Conservation (phyloP, 2,113 vertebrate genomes). For the Malurus elegans region DNA sequence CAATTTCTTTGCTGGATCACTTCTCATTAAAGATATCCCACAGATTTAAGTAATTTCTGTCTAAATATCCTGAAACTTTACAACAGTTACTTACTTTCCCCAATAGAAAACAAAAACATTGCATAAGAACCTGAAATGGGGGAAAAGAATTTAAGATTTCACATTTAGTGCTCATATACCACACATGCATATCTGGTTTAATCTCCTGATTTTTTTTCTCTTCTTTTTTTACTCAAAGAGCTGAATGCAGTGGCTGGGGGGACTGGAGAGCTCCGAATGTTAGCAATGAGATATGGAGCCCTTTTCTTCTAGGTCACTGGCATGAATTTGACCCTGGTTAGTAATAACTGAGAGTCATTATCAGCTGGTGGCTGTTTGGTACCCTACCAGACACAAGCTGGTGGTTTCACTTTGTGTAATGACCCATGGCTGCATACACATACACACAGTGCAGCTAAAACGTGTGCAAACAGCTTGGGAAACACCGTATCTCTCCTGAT, state of each 20-base stretch:
- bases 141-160: not conserved
- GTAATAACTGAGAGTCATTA: not conserved
- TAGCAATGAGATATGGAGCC: slow-evolving; percentile 25
- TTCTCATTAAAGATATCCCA: not conserved
- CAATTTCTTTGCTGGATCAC: not conserved
- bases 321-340: slow-evolving; percentile 55
- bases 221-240: not conserved
- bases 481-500: not conserved
- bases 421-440: slow-evolving; percentile 42
- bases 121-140: not conserved
- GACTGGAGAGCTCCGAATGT: not conserved
- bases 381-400: not conserved
- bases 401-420: slow-evolving; percentile 55
- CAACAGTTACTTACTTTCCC: not conserved
- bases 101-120: not conserved
- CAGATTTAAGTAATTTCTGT: not conserved
- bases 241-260: not conserved
- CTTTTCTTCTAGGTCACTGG: slow-evolving; percentile 45
- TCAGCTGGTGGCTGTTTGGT: slow-evolving; percentile 37
- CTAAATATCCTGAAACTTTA: not conserved
- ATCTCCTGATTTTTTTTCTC: not conserved
- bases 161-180: not conserved
- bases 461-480: slow-evolving; percentile 25
- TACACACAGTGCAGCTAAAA: slow-evolving; percentile 15
- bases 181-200: not conserved